Evolutionary conservation across 2,888 invertebrate species (phyloP), one percentile per base, ranked within the genome.

Genomic region (Drosophila koepferae): DNA sequence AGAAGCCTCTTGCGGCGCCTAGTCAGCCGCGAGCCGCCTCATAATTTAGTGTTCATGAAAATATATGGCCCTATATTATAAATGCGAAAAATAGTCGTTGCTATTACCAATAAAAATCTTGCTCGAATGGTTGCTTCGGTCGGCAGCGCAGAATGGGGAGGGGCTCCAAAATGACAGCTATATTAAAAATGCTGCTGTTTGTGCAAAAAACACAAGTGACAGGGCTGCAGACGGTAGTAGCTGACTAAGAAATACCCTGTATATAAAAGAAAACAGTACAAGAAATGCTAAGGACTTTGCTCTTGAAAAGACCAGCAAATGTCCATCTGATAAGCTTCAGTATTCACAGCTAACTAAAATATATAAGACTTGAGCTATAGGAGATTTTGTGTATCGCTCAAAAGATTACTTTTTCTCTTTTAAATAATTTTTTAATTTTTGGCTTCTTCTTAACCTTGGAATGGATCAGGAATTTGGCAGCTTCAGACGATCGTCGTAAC

Each of bases 21-120:
- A 82, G 76, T 82, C 62, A 76, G 71, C 63, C 44, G 44, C 63
- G 54, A 28, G 38, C 38, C 53, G 51, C 72, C 23, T 43, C 66
- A 72, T 85, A 90, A 90, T 90, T 90, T 85, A 90, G 83, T 85
- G 85, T 85, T 85, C 90, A 82, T 88, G 85, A 77, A 90, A 85
- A 85, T 90, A 90, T 85, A 85, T 85, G 72, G 83, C 53, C 62
- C 67, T 63, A 69, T 70, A 85, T 85, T 85, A 85, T 90, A 85
- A 85, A 85, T 90, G 90, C 89, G 80, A 90, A 85, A 88, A 88
- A 88, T 72, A 79, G 85, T 78, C 85, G 59, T 63, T 77, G 70
- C 55, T 64, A 68, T 79, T 86, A 76, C 76, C 69, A 81, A 89
- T 84, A 85, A 88, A 85, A 82, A 69, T 72, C 63, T 31, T 28